These are phyloP conservation scores for Caenorhabditis auriculariae DNA, from an alignment of 2,888 invertebrate genomes.

Conservation along the genomic window DNA sequence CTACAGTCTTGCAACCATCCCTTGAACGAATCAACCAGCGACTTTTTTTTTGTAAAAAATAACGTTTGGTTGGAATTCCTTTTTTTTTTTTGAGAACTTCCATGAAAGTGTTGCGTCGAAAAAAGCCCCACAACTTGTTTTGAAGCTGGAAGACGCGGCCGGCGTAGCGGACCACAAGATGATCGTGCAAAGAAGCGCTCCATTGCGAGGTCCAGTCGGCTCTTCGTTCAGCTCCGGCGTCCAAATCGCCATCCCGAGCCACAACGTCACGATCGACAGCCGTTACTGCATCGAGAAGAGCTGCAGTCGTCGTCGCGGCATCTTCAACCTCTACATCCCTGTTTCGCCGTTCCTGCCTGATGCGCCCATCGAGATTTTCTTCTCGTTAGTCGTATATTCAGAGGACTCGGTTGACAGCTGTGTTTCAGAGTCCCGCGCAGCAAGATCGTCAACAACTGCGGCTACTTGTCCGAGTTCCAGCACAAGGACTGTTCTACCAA, in stretches of 20 bases:
- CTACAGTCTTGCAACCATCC: too few species aligned
- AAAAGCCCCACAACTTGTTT: too few species aligned
- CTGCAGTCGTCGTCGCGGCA: conserved; percentile 48
- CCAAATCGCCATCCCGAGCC: conserved; percentile 39
- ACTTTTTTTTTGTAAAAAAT: too few species aligned
- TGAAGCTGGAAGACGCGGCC: neutral
- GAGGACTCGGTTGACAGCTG: too few species aligned
- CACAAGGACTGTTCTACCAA: conserved; percentile 23
- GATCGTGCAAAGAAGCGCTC: neutral
- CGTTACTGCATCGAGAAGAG: conserved; percentile 45
- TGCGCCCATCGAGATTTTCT: conserved; percentile 39
- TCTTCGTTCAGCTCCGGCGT: conserved; percentile 37
- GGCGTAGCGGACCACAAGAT: too few species aligned
- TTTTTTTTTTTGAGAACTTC: too few species aligned
- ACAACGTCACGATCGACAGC: conserved; percentile 56
- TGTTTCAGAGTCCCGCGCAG: conserved; percentile 41
- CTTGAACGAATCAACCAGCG: too few species aligned
- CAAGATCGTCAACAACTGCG: conserved; percentile 51
- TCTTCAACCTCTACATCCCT: conserved; percentile 56
- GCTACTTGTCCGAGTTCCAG: conserved; percentile 44
- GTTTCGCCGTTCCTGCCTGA: conserved; percentile 50
- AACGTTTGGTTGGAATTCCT: too few species aligned
- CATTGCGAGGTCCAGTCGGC: neutral
- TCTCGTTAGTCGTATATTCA: conserved; percentile 19
- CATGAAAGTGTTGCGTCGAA: too few species aligned